phyloP scores from a whole-genome alignment of 2,113 vertebrate genomes.

The Alethe castanea region DNA sequence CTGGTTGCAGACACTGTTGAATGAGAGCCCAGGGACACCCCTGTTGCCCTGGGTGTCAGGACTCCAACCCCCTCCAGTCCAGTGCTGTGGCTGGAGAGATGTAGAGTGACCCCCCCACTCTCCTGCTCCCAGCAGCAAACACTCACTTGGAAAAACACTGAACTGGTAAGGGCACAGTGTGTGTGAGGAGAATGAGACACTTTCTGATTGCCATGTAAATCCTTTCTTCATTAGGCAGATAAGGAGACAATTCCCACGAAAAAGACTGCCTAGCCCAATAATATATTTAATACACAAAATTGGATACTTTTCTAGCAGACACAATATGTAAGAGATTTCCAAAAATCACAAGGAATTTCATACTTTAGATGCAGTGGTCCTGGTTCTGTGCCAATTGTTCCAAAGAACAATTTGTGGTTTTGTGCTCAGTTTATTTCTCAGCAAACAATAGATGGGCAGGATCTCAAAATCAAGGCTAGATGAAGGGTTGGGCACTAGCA shows the following conservation, averaged over 20 bases:
- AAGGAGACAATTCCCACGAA: not conserved
- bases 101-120: not conserved
- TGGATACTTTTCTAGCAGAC: not conserved
- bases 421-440: not conserved
- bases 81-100: not conserved
- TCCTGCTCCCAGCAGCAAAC: not conserved
- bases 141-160: not conserved
- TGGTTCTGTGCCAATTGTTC: not conserved
- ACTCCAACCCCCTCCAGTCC: not conserved
- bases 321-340: not conserved
- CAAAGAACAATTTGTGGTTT: not conserved
- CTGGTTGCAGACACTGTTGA: not conserved
- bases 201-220: not conserved
- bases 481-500: not conserved
- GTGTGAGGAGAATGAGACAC: not conserved
- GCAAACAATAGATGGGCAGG: not conserved
- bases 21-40: not conserved
- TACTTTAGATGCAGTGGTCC: not conserved
- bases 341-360: not conserved
- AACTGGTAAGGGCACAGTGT: rapidly evolving
- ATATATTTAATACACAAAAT: not conserved
- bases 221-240: not conserved
- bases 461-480: not conserved
- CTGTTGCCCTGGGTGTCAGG: rapidly evolving
- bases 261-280: not conserved